Base-by-base conservation (phyloP, 2,797 vertebrate species). In the Thamnophis elegans region DNA sequence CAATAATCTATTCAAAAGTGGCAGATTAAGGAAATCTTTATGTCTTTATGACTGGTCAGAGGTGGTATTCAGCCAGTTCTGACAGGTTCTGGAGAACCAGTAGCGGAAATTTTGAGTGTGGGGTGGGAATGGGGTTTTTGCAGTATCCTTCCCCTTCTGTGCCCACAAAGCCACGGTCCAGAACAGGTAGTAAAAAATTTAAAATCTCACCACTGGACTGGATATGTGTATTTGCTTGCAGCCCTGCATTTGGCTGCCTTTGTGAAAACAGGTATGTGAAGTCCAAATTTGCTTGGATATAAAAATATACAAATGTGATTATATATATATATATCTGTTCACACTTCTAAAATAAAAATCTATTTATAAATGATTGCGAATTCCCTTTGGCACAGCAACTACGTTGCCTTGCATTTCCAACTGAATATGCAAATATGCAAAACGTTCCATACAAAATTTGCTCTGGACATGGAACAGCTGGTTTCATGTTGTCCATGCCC, bases 1-100 rank as follows among this genome's bases (percentile, higher is more conserved):
- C 51, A 22, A 82, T n/a, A 68, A 86, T 89, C 51, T 55, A 87
- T 93, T 87, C 89, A 36, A 68, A 93, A 95, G 90, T 85, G 92
- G 42, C 89, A 68, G 93, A 4, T 91, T 88, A 91, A 42, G 68
- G 42, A 47, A 93, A 87, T 36, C 18, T 65, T 87, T 56, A 42
- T 54, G 58, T 88, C 82, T 89, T 90, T 91, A 91, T 47, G 92
- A 89, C 92, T 58, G 65, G 36, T 47, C 47, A 51, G 47, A 51
- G 47, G 47, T 51, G 6, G 47, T 51, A 51, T 51, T 51, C 47
- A 51, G 5, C 47, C 47, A 51, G 47, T 51, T 51, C 47, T 51
- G 47, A 51, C 47, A 51, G 47, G 47, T 51, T 51, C 47, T 51
- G 47, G 5, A 51, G 47, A 51, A 51, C 5, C 5, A 5, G 47